Evolutionary conservation across 2,888 invertebrate species (phyloP), one percentile per base, ranked within the genome.

Genomic region (Eumerus sabulonum): DNA sequence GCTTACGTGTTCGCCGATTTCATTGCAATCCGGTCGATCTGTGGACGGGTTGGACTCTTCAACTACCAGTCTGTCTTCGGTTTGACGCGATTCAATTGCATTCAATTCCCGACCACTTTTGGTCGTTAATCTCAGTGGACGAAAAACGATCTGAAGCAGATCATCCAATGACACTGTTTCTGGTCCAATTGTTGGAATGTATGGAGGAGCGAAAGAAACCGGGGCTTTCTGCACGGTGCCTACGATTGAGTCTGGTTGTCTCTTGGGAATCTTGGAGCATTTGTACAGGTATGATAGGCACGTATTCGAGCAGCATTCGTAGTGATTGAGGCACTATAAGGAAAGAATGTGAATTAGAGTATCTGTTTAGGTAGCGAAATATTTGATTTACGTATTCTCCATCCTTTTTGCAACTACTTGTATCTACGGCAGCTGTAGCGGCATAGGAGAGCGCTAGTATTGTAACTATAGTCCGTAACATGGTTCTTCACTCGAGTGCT

Each of bases 221-320:
- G 40, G 1, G 14, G 35, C 4, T 44, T 44, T 50, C 9, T 11
- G 40, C 0, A 1, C 3, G 3, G 9, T 35, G 13, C 1, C 11
- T 11, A 9, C 11, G 12, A 11, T 3, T 3, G 12, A 11, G 53
- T 1, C 2, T 17, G 45, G 4, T 13, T 13, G 13, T 60, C 9
- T 3, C 40, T 40, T 40, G 12, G 40, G 53, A 17, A 82, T 19
- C 50, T 63, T 53, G 14, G 85, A 76, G 81, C 88, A 83, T 62
- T 86, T 74, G 68, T 84, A 85, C 66, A 83, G 51, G 57, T 86
- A 88, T 9, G 84, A 86, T 74, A 87, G 77, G 64, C 88, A 88
- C 16, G 84, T 86, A 36, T 84, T 81, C 0, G 88, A 86, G 51
- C 88, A 88, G 57, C 88, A 88, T 5, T 89, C 87, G 82, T 74